These are phyloP conservation scores for Cerceris rybyensis DNA, from an alignment of 2,888 invertebrate genomes.

Conservation along the genomic window DNA sequence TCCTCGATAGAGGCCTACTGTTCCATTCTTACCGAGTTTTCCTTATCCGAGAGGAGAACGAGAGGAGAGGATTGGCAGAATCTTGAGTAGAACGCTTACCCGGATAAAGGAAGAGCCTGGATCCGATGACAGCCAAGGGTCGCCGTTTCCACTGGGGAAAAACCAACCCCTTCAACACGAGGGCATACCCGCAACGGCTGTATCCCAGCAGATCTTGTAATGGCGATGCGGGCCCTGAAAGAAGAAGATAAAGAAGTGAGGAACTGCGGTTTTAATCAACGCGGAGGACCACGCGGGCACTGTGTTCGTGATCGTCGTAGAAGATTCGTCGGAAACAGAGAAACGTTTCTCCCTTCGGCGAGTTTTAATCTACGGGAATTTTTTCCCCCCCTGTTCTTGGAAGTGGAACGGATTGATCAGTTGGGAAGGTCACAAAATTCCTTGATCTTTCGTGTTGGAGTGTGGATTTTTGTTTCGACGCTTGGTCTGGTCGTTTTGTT, in stretches of 20 bases:
- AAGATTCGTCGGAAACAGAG: neutral
- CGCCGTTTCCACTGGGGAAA: constrained; percentile 88
- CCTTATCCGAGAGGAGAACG: constrained; percentile 18
- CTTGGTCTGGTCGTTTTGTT: too few species aligned
- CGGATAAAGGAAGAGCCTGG: constrained; percentile 85
- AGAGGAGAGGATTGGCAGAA: constrained; percentile 21
- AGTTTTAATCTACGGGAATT: neutral
- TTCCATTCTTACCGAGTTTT: constrained; percentile 12
- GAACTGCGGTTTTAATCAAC: constrained; percentile 35
- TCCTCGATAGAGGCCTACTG: constrained; percentile 1
- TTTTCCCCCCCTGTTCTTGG: neutral
- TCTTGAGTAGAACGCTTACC: constrained; percentile 75
- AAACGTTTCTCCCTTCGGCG: neutral
- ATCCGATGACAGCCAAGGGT: constrained; percentile 85
- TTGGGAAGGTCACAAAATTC: neutral
- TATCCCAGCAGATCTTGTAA: constrained; percentile 83
- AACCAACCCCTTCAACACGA: constrained; percentile 87
- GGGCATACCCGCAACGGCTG: constrained; percentile 81
- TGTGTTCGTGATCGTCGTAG: neutral
- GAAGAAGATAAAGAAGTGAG: constrained; percentile 32
- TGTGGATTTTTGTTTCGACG: too few species aligned
- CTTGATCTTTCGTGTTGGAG: too few species aligned
- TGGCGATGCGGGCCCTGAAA: constrained; percentile 83
- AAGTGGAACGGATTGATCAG: neutral
- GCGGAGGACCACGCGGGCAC: neutral